Evolutionary conservation across 2,113 vertebrate genomes (phyloP).

Genomic region (Nestor notabilis): DNA sequence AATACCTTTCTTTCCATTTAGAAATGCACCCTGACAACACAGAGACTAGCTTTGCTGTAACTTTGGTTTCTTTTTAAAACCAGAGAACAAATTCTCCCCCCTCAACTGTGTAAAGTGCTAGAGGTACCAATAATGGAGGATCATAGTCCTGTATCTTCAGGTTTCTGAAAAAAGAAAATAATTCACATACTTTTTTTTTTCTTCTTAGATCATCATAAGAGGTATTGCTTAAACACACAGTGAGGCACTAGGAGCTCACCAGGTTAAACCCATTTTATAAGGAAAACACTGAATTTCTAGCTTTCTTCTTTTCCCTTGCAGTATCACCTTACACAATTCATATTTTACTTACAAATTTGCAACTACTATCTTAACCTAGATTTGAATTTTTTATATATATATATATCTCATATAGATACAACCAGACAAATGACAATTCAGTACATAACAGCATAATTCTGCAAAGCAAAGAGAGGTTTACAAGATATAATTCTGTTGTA

Average conservation of each 20-base stretch:
- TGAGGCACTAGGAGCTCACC: not conserved
- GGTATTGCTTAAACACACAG: not conserved
- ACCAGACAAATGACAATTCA: not conserved
- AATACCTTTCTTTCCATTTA: not conserved
- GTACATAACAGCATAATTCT: not conserved
- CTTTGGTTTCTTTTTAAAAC: not conserved
- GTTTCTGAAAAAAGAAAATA: constrained; percentile 31
- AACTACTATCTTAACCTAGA: not conserved
- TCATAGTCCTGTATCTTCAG: not conserved
- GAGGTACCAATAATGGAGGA: not conserved
- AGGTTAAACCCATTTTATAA: not conserved
- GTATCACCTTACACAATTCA: not conserved
- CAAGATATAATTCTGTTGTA: not conserved
- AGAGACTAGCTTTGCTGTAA: not conserved
- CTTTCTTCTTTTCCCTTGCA: not conserved
- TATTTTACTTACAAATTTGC: not conserved
- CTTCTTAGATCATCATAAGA: not conserved
- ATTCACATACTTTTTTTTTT: not conserved
- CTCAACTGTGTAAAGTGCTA: not conserved
- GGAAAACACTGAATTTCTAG: not conserved
- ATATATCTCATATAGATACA: not conserved
- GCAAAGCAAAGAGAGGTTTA: not conserved
- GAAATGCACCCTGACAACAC: not conserved
- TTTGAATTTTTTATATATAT: not conserved
- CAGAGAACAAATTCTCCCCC: not conserved